Evolutionary conservation across 2,888 invertebrate genomes (phyloP).

Genomic region (Mystacides longicornis): DNA sequence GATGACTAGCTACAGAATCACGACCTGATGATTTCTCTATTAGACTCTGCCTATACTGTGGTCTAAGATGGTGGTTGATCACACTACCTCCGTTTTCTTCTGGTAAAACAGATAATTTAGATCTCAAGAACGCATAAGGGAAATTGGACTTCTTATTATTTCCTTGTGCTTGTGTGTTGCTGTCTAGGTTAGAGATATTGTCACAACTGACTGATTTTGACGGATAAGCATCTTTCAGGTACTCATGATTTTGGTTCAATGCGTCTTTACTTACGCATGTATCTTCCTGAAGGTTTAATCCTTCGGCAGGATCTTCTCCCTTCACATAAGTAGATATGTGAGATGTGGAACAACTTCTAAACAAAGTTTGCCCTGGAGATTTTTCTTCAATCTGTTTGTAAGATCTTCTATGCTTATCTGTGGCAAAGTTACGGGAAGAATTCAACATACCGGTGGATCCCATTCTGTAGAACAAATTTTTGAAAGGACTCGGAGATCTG

Average conservation of each 20-base stretch:
- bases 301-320: conserved; percentile 75
- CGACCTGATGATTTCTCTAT: conserved; percentile 43
- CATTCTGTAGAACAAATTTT: conserved; percentile 67
- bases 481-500: conserved; percentile 58
- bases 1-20: conserved; percentile 36
- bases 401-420: conserved; percentile 34
- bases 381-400: conserved; percentile 42
- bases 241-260: conserved; percentile 36
- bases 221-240: conserved; percentile 39
- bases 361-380: conserved; percentile 45
- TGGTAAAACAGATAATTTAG: conserved; percentile 67
- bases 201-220: conserved; percentile 65
- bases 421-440: conserved; percentile 45
- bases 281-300: conserved; percentile 56
- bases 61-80: conserved; percentile 39
- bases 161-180: conserved; percentile 24
- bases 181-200: conserved; percentile 58
- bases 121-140: conserved; percentile 70
- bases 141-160: conserved; percentile 39
- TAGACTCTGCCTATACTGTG: conserved; percentile 47
- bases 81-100: conserved; percentile 59
- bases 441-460: conserved; percentile 71
- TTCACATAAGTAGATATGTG: conserved; percentile 68
- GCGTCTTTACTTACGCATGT: conserved; percentile 34
- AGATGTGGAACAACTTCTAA: conserved; percentile 70